Percentiles rank a stretch among this genome's conserved stretches.
Evolutionary conservation across 2,113 vertebrate genomes (phyloP).

Genomic region (Phocoena sinus): DNA sequence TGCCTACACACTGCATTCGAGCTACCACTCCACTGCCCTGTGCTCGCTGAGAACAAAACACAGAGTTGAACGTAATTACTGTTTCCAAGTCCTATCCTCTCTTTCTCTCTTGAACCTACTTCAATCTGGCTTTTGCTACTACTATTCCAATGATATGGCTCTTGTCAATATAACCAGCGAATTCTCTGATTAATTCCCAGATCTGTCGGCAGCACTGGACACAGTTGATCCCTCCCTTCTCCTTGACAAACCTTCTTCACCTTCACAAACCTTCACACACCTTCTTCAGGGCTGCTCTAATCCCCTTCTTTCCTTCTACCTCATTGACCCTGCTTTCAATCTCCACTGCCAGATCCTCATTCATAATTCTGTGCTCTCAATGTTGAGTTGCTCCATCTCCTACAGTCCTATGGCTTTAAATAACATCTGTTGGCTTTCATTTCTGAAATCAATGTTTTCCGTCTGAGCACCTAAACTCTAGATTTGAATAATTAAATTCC

Average conservation of each 20-base stretch:
- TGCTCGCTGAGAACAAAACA: neutral
- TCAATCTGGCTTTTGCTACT: neutral
- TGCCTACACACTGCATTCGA: neutral
- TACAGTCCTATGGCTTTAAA: neutral
- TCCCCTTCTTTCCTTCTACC: neutral
- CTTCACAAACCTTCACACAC: neutral
- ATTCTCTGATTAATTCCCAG: neutral
- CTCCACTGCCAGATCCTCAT: neutral
- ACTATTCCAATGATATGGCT: neutral
- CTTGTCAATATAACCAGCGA: neutral
- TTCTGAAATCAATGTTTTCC: neutral
- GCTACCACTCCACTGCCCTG: neutral
- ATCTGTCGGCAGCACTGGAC: neutral
- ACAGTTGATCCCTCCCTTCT: neutral
- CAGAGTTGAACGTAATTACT: neutral
- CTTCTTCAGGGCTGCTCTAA: neutral
- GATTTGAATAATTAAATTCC: neutral
- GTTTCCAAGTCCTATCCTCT: neutral
- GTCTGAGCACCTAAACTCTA: neutral
- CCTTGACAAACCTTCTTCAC: rapidly evolving
- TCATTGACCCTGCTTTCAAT: rapidly evolving
- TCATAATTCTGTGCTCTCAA: neutral
- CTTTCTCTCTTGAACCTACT: neutral
- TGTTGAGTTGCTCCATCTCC: neutral
- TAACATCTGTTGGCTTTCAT: neutral